These are phyloP conservation scores for Alviniconcha marisindica DNA, from an alignment of 1,140 invertebrate species.

Conservation along the genomic window DNA sequence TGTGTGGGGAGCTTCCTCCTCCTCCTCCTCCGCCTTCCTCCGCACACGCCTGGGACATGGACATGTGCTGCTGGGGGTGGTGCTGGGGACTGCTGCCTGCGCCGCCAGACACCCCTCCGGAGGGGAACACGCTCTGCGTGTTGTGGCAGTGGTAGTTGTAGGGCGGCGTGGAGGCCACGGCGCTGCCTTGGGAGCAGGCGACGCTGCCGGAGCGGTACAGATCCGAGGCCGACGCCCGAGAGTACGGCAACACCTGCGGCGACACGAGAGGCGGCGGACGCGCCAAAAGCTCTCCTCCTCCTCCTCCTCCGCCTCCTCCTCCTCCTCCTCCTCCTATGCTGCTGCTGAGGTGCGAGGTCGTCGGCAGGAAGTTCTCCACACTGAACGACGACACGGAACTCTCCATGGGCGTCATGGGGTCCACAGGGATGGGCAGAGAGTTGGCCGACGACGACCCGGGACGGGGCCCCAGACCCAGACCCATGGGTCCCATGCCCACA, in stretches of 20 bases:
- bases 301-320: constrained; percentile 14
- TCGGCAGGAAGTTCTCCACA: constrained; percentile 71
- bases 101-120: constrained; percentile 43
- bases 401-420: constrained; percentile 51
- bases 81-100: constrained; percentile 48
- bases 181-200: constrained; percentile 51
- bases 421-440: constrained; percentile 57
- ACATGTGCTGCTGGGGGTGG: constrained; percentile 47
- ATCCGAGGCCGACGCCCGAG: constrained; percentile 56
- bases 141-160: constrained; percentile 56
- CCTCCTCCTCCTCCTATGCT: constrained; percentile 54
- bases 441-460: constrained; percentile 35
- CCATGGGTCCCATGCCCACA: constrained; percentile 33
- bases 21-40: background rate
- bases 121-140: constrained; percentile 33
- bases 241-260: constrained; percentile 64
- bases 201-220: constrained; percentile 58
- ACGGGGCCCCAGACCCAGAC: background rate
- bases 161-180: constrained; percentile 45
- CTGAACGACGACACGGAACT: constrained; percentile 65
- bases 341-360: constrained; percentile 50
- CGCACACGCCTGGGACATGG: constrained; percentile 33
- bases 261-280: constrained; percentile 59
- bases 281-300: constrained; percentile 54
- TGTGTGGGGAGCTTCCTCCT: constrained; percentile 56